A percentile compares a stretch with the other conserved stretches of the same genome.
These are phyloP conservation scores for Drosophila sechellia DNA, from an alignment of 1,140 invertebrate species.

Conservation along the genomic window DNA sequence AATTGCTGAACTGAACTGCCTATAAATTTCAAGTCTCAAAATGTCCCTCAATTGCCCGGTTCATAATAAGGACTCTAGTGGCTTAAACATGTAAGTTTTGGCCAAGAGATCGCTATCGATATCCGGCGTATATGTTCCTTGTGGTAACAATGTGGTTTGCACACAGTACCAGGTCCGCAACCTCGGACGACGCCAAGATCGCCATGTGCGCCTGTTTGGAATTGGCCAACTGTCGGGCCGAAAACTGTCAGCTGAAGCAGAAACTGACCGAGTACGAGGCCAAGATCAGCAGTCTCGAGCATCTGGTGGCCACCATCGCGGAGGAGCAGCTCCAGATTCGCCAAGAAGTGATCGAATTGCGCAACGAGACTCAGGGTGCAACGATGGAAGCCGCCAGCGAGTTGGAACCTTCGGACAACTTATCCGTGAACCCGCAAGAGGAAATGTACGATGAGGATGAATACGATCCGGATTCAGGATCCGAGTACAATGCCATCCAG, in stretches of 20 bases:
- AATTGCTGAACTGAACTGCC: constrained; percentile 15
- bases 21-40: constrained; percentile 45
- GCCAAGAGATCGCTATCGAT: no score
- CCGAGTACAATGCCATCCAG: neutral
- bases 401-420: neutral
- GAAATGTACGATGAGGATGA: constrained; percentile 5
- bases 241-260: constrained; percentile 64
- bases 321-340: constrained; percentile 59
- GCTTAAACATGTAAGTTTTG: constrained; percentile 37
- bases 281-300: constrained; percentile 53
- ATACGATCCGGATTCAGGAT: constrained; percentile 5
- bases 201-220: constrained; percentile 53
- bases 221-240: constrained; percentile 49
- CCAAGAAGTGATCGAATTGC: constrained; percentile 51
- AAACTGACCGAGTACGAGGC: constrained; percentile 53
- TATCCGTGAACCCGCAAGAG: neutral
- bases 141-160: neutral
- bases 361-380: constrained; percentile 9
- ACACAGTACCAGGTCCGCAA: constrained; percentile 21
- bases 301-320: constrained; percentile 54
- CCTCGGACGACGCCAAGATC: constrained; percentile 56
- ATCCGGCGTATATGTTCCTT: neutral
- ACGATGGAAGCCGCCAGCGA: neutral
- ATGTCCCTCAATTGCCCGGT: constrained; percentile 52
- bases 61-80: neutral